phyloP scores from a whole-genome alignment of 1,140 invertebrate species.

The Drosophila rufa region DNA sequence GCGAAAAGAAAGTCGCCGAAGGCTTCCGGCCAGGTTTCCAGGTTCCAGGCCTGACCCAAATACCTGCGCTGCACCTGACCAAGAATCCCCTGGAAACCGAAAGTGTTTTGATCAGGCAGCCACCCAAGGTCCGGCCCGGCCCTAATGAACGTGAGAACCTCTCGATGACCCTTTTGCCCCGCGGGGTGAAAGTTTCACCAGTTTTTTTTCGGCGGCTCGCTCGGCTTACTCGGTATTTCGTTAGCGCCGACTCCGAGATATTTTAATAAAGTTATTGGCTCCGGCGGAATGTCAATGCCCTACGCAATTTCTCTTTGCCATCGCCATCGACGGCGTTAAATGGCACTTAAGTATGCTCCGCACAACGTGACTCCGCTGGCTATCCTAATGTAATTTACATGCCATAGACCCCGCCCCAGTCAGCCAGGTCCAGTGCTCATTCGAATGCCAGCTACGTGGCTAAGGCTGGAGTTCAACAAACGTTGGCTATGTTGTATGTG shows the following conservation, averaged over 20 bases:
- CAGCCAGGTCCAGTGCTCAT: constrained; percentile 59
- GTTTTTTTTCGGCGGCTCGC: not conserved
- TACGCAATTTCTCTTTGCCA: constrained; percentile 75
- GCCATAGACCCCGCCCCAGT: constrained; percentile 76
- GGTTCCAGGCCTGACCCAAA: constrained; percentile 66
- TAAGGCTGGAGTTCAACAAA: constrained; percentile 64
- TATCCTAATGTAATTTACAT: constrained; percentile 75
- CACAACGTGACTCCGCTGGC: constrained; percentile 53
- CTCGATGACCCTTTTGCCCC: constrained; percentile 38
- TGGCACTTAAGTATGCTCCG: constrained; percentile 72
- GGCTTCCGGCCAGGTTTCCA: constrained; percentile 67
- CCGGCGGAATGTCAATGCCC: constrained; percentile 65
- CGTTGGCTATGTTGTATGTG: constrained; percentile 28
- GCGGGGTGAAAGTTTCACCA: constrained; percentile 68
- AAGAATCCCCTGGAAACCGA: constrained; percentile 59
- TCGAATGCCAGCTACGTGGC: constrained; percentile 65
- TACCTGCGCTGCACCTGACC: constrained; percentile 57
- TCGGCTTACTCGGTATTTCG: constrained; percentile 1
- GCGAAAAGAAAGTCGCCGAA: constrained; percentile 75
- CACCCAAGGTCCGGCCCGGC: not conserved
- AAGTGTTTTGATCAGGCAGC: constrained; percentile 71
- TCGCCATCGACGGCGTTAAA: constrained; percentile 57
- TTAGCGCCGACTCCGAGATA: constrained; percentile 19
- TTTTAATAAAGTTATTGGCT: constrained; percentile 63
- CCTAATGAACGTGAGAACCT: constrained; percentile 77